Evolutionary conservation across 1,140 invertebrate genomes (phyloP).

Genomic region (Eciton burchellii): DNA sequence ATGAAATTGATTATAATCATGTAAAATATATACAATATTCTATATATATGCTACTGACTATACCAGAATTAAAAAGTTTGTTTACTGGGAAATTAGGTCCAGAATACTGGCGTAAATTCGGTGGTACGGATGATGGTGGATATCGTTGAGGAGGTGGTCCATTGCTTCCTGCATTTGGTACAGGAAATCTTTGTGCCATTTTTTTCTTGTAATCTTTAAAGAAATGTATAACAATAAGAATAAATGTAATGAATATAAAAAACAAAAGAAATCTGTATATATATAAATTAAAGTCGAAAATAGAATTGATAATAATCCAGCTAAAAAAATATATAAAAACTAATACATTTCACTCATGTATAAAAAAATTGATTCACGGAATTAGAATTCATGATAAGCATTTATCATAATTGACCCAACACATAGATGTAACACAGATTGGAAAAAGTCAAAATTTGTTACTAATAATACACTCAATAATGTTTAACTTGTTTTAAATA

Average conservation of each 20-base stretch:
- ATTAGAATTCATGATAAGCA: background rate
- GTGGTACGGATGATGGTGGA: constrained; percentile 86
- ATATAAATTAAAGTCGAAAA: background rate
- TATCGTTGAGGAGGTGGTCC: constrained; percentile 87
- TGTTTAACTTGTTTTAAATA: background rate
- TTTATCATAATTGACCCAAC: background rate
- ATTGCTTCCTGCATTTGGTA: constrained; percentile 85
- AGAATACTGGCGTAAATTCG: constrained; percentile 87
- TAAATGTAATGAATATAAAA: background rate
- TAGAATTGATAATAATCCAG: no score
- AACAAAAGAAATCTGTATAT: background rate
- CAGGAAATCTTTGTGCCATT: constrained; percentile 89
- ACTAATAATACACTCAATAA: background rate
- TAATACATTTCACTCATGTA: no score
- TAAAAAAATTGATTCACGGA: background rate
- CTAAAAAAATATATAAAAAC: background rate
- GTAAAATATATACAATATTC: constrained; percentile 29
- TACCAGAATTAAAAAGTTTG: constrained; percentile 60
- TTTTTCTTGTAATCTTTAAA: constrained; percentile 59
- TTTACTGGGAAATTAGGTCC: constrained; percentile 88
- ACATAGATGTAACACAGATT: background rate
- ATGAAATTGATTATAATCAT: background rate
- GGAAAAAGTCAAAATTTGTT: background rate
- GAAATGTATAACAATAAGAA: no score
- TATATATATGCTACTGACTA: constrained; percentile 24